Evolutionary conservation across 2,888 invertebrate species (phyloP).

Genomic region (Apodemia hepburni): DNA sequence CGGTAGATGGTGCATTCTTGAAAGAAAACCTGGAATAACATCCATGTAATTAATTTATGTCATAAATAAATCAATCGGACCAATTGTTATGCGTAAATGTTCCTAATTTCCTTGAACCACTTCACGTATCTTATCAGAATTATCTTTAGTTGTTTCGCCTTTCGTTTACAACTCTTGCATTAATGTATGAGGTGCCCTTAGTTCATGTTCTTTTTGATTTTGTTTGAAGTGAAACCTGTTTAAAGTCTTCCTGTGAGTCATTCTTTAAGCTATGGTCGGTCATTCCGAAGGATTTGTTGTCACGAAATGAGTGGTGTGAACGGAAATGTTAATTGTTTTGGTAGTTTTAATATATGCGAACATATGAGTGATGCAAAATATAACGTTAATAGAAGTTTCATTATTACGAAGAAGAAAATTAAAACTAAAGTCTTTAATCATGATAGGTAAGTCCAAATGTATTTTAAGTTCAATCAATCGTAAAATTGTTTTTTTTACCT

Average conservation of each 20-base stretch:
- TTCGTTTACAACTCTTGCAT: constrained; percentile 21
- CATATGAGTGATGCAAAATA: constrained; percentile 46
- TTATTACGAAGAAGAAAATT: not conserved
- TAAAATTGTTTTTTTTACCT: too few relatives aligned
- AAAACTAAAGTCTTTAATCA: not conserved
- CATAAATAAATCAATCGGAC: too few relatives aligned
- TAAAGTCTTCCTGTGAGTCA: constrained; percentile 26
- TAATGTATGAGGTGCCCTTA: not conserved
- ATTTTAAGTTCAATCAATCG: too few relatives aligned
- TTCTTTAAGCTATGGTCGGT: not conserved
- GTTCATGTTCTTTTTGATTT: not conserved
- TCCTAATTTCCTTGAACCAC: constrained; percentile 53
- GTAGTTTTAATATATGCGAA: constrained; percentile 40
- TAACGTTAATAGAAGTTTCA: constrained; percentile 45
- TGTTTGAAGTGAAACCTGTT: constrained; percentile 20
- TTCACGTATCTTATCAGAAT: constrained; percentile 56
- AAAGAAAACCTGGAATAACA: too few relatives aligned
- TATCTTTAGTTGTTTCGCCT: constrained; percentile 30
- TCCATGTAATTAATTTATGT: too few relatives aligned
- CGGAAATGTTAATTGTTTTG: constrained; percentile 47
- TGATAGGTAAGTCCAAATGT: not conserved
- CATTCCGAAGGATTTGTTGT: not conserved
- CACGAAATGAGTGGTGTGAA: constrained; percentile 22
- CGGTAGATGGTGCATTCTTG: too few relatives aligned
- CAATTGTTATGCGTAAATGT: not conserved